Evolutionary conservation across 1,140 invertebrate genomes (phyloP).

Genomic region (Drosophila guanche): DNA sequence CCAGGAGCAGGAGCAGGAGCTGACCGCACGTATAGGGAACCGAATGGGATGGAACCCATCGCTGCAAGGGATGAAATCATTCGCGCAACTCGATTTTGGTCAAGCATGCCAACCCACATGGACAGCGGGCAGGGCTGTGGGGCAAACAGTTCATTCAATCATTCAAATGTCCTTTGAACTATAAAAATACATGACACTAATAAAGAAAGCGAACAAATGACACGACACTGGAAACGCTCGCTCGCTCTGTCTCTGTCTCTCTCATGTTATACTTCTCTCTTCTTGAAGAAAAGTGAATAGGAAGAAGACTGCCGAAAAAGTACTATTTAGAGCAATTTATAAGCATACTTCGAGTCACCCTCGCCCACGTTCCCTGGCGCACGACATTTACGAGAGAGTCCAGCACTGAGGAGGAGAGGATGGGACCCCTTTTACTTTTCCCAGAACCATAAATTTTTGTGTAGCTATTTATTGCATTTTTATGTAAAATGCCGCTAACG

Average conservation of each 20-base stretch:
- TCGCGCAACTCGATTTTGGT: conserved; percentile 79
- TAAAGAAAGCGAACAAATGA: conserved; percentile 83
- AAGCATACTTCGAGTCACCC: conserved; percentile 77
- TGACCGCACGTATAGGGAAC: conserved; percentile 71
- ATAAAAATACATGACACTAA: conserved; percentile 84
- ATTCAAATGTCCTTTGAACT: conserved; percentile 84
- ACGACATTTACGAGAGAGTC: conserved; percentile 72
- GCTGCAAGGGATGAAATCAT: conserved; percentile 83
- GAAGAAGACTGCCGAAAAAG: conserved; percentile 46
- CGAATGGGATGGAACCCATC: conserved; percentile 22
- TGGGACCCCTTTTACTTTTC: conserved; percentile 17
- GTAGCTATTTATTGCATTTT: conserved; percentile 82
- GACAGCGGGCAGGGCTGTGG: conserved; percentile 17
- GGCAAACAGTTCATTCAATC: conserved; percentile 81
- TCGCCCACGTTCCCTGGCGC: conserved; percentile 10
- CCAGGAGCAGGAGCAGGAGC: conserved; percentile 34
- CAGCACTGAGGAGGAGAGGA: background rate
- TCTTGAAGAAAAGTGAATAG: too few relatives aligned
- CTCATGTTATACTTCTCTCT: conserved; percentile 23
- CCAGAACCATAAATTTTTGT: conserved; percentile 66
- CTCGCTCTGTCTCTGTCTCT: conserved; percentile 30
- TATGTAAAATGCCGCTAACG: conserved; percentile 74
- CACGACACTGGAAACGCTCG: conserved; percentile 57
- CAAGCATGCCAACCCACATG: conserved; percentile 32
- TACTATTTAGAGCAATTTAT: conserved; percentile 80